These are phyloP conservation scores for Narcine bancroftii DNA, from an alignment of 2,113 vertebrate genomes.

Conservation along the genomic window DNA sequence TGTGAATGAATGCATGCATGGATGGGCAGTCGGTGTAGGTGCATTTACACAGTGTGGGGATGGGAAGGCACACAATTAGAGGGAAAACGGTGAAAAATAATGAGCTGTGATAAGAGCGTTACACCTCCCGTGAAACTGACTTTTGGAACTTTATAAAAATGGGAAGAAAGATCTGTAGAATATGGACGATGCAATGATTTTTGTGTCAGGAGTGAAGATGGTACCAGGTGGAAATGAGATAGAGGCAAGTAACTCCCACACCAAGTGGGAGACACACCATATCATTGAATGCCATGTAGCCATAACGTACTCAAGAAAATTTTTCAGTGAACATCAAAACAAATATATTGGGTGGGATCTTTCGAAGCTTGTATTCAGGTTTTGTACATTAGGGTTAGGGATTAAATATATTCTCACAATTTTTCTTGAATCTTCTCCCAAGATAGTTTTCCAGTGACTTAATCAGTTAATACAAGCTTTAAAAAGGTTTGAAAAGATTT, in stretches of 20 bases:
- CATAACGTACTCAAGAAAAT: not conserved
- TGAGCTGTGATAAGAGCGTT: too few relatives aligned
- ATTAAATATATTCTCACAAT: not conserved
- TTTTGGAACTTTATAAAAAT: not conserved
- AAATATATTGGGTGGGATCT: not conserved
- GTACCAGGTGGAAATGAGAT: too few relatives aligned
- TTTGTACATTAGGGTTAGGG: not conserved
- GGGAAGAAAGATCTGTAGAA: too few relatives aligned
- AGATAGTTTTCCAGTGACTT: not conserved
- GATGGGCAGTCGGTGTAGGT: not conserved
- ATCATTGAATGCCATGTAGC: not conserved
- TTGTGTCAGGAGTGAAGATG: too few relatives aligned
- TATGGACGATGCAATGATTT: too few relatives aligned
- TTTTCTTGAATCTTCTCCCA: not conserved
- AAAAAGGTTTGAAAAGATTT: not conserved
- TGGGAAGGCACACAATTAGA: not conserved
- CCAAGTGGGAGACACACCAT: not conserved
- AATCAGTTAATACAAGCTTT: slow-evolving; percentile 7
- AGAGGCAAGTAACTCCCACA: too few relatives aligned
- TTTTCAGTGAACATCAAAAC: not conserved
- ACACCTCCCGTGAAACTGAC: not conserved
- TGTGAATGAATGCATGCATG: not conserved
- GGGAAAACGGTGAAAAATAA: not conserved
- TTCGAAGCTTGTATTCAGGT: not conserved
- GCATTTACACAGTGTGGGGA: too few relatives aligned